Percentiles rank a stretch among this genome's conserved stretches.
phyloP scores from a whole-genome alignment of 37 sponge, comb jelly and placozoan species.

The Beroe ovata region DNA sequence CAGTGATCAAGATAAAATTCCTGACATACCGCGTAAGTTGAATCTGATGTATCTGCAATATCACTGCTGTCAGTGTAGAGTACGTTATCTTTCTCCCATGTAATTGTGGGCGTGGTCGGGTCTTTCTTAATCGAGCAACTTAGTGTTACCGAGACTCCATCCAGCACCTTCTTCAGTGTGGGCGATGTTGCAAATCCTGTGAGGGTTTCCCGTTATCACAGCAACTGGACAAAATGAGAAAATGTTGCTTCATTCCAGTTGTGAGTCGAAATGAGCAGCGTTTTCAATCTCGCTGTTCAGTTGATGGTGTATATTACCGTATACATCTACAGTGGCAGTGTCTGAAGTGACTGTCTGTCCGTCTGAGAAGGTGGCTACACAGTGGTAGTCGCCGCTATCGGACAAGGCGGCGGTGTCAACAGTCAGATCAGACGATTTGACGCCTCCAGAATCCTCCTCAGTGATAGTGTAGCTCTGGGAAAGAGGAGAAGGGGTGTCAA shows the following conservation, averaged over 20 bases:
- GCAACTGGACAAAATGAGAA: no score
- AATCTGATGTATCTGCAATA: slow-evolving; percentile 21
- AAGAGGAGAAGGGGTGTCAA: background rate
- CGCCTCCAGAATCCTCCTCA: background rate
- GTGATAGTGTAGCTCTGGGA: background rate
- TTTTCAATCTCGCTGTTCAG: no score
- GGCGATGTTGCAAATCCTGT: background rate
- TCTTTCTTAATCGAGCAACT: background rate
- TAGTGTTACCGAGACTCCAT: background rate
- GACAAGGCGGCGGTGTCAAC: background rate
- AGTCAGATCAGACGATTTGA: background rate
- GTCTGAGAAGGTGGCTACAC: slow-evolving; percentile 14
- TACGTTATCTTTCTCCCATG: slow-evolving; percentile 29
- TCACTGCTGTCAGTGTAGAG: background rate
- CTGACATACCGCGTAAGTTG: background rate
- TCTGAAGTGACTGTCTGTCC: slow-evolving; percentile 6
- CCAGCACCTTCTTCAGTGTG: background rate
- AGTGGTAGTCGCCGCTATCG: background rate
- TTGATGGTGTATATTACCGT: no score
- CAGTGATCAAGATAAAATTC: no score
- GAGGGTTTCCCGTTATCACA: no score
- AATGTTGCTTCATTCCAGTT: no score
- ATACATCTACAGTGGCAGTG: background rate
- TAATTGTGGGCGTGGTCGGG: background rate
- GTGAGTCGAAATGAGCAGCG: no score